Conservation (phyloP, 1,140 invertebrate genomes). For the Pristionchus pacificus region DNA sequence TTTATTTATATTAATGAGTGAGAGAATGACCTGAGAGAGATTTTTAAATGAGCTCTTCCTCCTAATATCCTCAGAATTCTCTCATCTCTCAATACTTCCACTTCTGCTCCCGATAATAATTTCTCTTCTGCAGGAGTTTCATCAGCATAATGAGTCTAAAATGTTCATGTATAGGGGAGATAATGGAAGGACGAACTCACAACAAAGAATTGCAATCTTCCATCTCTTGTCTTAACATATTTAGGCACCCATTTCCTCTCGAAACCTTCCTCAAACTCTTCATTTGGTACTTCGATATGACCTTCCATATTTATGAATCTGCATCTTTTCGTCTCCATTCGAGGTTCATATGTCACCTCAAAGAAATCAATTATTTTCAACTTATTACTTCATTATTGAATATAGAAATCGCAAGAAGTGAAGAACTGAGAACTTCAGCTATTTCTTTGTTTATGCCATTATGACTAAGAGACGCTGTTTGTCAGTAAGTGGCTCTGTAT, state of each 20-base stretch:
- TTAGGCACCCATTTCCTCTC: conserved; percentile 40
- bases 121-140: conserved; percentile 53
- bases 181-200: conserved; percentile 24
- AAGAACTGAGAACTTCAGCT: too few species aligned
- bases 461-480: too few species aligned
- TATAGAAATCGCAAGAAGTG: too few species aligned
- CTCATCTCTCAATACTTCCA: conserved; percentile 49
- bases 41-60: conserved; percentile 50
- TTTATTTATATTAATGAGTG: background rate
- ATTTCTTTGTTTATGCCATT: too few species aligned
- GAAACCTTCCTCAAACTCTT: conserved; percentile 37
- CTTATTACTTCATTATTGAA: too few species aligned
- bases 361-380: conserved; percentile 17
- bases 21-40: conserved; percentile 36
- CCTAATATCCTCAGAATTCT: conserved; percentile 48
- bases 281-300: conserved; percentile 46
- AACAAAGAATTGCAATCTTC: conserved; percentile 55
- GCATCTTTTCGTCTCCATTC: conserved; percentile 36
- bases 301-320: conserved; percentile 53
- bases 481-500: too few species aligned
- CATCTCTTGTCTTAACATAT: conserved; percentile 51
- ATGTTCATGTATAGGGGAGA: conserved; percentile 9
- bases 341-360: conserved; percentile 36
- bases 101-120: conserved; percentile 48
- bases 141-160: conserved; percentile 52